Evolutionary conservation across 2,888 invertebrate species (phyloP).

Genomic region (Hedya salicella): DNA sequence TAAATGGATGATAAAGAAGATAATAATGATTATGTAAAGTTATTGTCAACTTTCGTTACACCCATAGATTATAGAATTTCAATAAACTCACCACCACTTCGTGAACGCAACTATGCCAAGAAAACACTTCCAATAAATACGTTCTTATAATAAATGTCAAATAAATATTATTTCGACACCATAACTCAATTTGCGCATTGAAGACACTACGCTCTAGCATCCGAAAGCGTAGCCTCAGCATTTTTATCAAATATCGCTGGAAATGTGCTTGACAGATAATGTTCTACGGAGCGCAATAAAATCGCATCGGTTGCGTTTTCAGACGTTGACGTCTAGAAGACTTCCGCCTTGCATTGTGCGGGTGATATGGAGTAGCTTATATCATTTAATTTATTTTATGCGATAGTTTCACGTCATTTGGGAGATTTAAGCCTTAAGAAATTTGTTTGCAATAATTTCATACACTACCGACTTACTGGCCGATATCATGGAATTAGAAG

Average conservation of each 20-base stretch:
- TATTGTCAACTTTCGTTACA: no score
- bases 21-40: no score
- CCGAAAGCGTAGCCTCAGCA: slow-evolving; percentile 51
- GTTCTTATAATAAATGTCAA: slow-evolving; percentile 21
- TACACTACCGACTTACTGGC: no score
- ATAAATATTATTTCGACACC: slow-evolving; percentile 23
- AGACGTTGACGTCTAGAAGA: slow-evolving; percentile 59
- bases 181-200: slow-evolving; percentile 31
- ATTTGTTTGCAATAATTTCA: no score
- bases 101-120: background rate
- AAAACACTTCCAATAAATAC: slow-evolving; percentile 12
- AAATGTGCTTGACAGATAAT: slow-evolving; percentile 57
- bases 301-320: slow-evolving; percentile 69
- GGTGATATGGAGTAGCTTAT: slow-evolving; percentile 56
- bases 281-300: slow-evolving; percentile 62
- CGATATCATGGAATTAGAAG: no score
- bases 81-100: background rate
- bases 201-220: slow-evolving; percentile 28
- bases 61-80: no score
- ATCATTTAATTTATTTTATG: slow-evolving; percentile 38
- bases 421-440: no score
- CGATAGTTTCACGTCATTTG: background rate
- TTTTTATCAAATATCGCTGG: slow-evolving; percentile 63
- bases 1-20: no score
- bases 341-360: slow-evolving; percentile 55